Conservation (phyloP, 1,140 invertebrate genomes). For the Drosophila murphyi region DNA sequence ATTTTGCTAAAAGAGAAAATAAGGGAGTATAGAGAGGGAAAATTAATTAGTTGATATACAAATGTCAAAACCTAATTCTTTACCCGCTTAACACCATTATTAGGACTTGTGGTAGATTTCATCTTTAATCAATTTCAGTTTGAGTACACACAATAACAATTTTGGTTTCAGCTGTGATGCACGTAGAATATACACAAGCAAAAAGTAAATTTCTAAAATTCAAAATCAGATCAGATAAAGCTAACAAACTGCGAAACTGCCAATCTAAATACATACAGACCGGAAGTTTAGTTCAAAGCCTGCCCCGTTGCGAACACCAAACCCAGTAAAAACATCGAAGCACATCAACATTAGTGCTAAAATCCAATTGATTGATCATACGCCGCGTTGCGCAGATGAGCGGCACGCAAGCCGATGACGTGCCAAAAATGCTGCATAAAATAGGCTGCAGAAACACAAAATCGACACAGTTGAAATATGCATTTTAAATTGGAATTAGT, state of each 20-base stretch:
- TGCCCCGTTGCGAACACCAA: background rate
- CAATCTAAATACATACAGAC: background rate
- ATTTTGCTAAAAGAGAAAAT: slow-evolving; percentile 26
- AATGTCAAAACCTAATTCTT: background rate
- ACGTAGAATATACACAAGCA: background rate
- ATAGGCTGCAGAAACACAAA: background rate
- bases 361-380: slow-evolving; percentile 25
- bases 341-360: background rate
- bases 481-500: slow-evolving; percentile 12
- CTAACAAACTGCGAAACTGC: slow-evolving; percentile 47
- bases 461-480: slow-evolving; percentile 24
- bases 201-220: slow-evolving; percentile 29
- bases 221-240: slow-evolving; percentile 34
- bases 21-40: background rate
- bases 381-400: slow-evolving; percentile 17
- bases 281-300: slow-evolving; percentile 3
- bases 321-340: background rate
- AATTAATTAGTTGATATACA: background rate
- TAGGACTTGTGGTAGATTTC: slow-evolving; percentile 29
- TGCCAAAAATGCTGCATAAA: slow-evolving; percentile 38
- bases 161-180: slow-evolving; percentile 1
- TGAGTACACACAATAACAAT: background rate
- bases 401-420: slow-evolving; percentile 28
- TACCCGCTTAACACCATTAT: slow-evolving; percentile 36
- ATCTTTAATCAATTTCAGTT: slow-evolving; percentile 15